Evolutionary conservation across 1,140 invertebrate species (phyloP), one percentile per base, ranked within the genome.

Genomic region (Oedothorax gibbosus): DNA sequence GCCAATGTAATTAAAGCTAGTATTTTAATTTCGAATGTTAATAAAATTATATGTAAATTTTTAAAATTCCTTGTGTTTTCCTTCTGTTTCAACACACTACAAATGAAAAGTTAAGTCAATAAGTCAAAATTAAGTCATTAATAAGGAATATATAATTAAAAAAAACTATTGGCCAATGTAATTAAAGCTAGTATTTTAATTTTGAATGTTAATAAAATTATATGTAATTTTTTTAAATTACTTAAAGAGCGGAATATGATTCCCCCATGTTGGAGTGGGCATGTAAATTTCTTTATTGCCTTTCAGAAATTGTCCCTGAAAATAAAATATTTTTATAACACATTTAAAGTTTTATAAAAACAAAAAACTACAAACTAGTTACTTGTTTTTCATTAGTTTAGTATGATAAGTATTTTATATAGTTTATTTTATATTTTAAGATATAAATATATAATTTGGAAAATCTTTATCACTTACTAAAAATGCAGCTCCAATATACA

Each of bases 241-340:
- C 91, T 96, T 98, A 91, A 99, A 98, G 87, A 99, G 93, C 53
- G 97, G 96, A 1, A 93, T 94, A 90, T 99, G 99, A 90, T 99
- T 99, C 72, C 97, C 98, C 99, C 99, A 99, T 0, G 98, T 95
- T 11, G 98, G 98, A n/a, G 93, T 93, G 18, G 98, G 97, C 87
- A 99, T 88, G 91, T 98, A 99, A 72, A 99, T 92, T 79, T 94
- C 94, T 90, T 98, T 98, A 83, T 92, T 93, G 12, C 94, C 94
- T 56, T 93, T 92, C 90, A 96, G 97, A 90, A 96, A 98, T 87
- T 94, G 90, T 51, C 87, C 87, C 91, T 92, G 85, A 77, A 72
- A 80, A 56, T 49, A 35, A 80, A 69, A 69, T 12, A 54, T 8
- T 20, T 3, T 35, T 35, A 35, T 35, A 35, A 35, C 5, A 35